Percentiles rank a stretch among this genome's conserved stretches.
Evolutionary conservation across 2,797 vertebrate species (phyloP).

Genomic region (Saxicola maurus): DNA sequence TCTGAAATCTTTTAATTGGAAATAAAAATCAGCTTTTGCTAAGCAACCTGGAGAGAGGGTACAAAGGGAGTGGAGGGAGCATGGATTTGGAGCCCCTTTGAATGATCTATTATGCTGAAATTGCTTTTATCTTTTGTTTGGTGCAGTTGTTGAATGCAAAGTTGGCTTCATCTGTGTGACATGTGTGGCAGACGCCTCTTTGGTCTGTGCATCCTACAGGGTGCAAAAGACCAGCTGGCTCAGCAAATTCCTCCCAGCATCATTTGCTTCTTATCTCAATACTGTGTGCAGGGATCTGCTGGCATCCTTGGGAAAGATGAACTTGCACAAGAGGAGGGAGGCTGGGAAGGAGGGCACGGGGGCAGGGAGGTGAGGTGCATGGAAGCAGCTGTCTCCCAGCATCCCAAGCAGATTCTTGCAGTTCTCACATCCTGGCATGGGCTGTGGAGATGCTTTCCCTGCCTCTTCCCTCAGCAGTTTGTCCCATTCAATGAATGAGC

Average conservation of each 20-base stretch:
- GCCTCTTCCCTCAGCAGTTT: neutral
- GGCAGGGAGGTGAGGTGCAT: neutral
- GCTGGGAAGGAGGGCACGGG: neutral
- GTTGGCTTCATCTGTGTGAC: slow-evolving; percentile 64
- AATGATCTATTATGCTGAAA: slow-evolving; percentile 57
- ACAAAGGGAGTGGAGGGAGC: neutral
- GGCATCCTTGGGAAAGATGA: slow-evolving; percentile 37
- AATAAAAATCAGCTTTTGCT: slow-evolving; percentile 56
- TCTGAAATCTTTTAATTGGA: slow-evolving; percentile 54
- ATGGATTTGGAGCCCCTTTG: slow-evolving; percentile 32
- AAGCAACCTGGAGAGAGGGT: slow-evolving; percentile 52
- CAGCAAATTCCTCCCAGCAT: slow-evolving; percentile 56
- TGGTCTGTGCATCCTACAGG: slow-evolving; percentile 51
- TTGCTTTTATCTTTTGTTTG: slow-evolving; percentile 65
- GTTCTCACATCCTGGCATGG: neutral
- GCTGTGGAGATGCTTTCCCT: neutral
- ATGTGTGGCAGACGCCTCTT: slow-evolving; percentile 60
- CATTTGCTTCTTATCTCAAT: slow-evolving; percentile 44
- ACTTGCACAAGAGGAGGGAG: neutral
- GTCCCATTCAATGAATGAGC: fast-evolving
- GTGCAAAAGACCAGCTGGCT: slow-evolving; percentile 62
- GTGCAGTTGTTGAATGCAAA: slow-evolving; percentile 63
- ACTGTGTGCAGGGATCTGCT: neutral
- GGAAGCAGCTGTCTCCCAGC: neutral
- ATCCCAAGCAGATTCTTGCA: neutral